A percentile compares a stretch with the other conserved stretches of the same genome.
phyloP scores from a whole-genome alignment of 2,113 vertebrate species.

The Cygnus buccinator region DNA sequence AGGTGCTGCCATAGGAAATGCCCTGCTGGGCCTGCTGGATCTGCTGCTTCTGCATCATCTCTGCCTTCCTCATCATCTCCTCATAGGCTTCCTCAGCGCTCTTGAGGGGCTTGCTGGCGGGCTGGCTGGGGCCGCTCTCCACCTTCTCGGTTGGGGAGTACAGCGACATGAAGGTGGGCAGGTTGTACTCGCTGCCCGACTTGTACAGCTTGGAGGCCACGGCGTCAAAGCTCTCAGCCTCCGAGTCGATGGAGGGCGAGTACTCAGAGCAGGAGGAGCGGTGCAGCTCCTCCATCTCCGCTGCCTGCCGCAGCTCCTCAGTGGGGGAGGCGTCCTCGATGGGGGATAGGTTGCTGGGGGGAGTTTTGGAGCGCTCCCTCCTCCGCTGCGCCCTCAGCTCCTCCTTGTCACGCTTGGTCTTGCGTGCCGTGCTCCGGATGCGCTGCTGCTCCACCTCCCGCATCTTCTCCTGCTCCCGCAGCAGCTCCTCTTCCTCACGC shows the following conservation, averaged over 20 bases:
- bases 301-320: slow-evolving; percentile 94
- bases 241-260: slow-evolving; percentile 96
- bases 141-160: slow-evolving; percentile 93
- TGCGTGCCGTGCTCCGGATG: slow-evolving; percentile 94
- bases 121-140: slow-evolving; percentile 73
- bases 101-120: slow-evolving; percentile 89
- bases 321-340: slow-evolving; percentile 98
- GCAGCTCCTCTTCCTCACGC: slow-evolving; percentile 95
- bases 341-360: slow-evolving; percentile 96
- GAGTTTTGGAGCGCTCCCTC: slow-evolving; percentile 96
- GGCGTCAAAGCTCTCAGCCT: slow-evolving; percentile 91
- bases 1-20: slow-evolving; percentile 70
- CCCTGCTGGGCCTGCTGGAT: slow-evolving; percentile 76
- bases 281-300: slow-evolving; percentile 98
- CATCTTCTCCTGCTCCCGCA: slow-evolving; percentile 98
- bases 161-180: slow-evolving; percentile 96
- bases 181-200: slow-evolving; percentile 95
- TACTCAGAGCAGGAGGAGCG: slow-evolving; percentile 98
- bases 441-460: slow-evolving; percentile 97
- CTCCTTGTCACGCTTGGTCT: slow-evolving; percentile 96
- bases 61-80: slow-evolving; percentile 98
- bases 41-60: slow-evolving; percentile 92
- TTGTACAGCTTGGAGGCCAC: slow-evolving; percentile 91
- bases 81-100: slow-evolving; percentile 98
- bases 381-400: slow-evolving; percentile 95